These are phyloP conservation scores for Scaptomyza tumidula DNA, from an alignment of 2,888 invertebrate species.

Conservation along the genomic window DNA sequence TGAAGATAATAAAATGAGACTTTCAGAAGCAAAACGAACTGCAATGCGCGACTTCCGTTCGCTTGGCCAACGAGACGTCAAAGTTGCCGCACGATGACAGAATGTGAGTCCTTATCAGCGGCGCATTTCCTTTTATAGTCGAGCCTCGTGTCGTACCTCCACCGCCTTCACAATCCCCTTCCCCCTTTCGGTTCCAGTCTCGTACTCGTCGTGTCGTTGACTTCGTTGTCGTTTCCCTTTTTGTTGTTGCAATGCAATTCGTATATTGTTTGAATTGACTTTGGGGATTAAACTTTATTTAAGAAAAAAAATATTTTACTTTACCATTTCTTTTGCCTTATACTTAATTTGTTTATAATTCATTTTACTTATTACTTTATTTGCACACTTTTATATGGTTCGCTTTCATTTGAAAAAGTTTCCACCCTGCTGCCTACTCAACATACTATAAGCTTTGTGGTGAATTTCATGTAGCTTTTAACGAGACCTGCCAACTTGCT, in stretches of 20 bases:
- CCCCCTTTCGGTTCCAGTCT: conserved; percentile 4
- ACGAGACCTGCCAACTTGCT: conserved; percentile 41
- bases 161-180: conserved; percentile 1
- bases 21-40: conserved; percentile 13
- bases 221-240: background rate
- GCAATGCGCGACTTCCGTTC: conserved; percentile 44
- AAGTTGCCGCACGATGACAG: conserved; percentile 79
- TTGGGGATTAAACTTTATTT: background rate
- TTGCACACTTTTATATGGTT: background rate
- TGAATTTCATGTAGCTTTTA: conserved; percentile 16
- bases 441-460: conserved; percentile 36
- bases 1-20: conserved; percentile 5
- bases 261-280: background rate
- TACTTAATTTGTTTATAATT: background rate
- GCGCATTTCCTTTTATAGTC: conserved; percentile 83
- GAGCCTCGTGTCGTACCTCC: conserved; percentile 23
- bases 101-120: conserved; percentile 82
- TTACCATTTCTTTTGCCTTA: background rate
- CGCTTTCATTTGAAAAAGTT: conserved; percentile 28
- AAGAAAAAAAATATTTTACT: background rate
- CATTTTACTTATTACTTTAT: background rate
- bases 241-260: conserved; percentile 3
- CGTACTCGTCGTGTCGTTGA: conserved; percentile 7
- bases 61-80: conserved; percentile 63
- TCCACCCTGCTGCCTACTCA: conserved; percentile 35